Evolutionary conservation across 2,113 vertebrate genomes (phyloP).

Genomic region (Argyrosomus japonicus): DNA sequence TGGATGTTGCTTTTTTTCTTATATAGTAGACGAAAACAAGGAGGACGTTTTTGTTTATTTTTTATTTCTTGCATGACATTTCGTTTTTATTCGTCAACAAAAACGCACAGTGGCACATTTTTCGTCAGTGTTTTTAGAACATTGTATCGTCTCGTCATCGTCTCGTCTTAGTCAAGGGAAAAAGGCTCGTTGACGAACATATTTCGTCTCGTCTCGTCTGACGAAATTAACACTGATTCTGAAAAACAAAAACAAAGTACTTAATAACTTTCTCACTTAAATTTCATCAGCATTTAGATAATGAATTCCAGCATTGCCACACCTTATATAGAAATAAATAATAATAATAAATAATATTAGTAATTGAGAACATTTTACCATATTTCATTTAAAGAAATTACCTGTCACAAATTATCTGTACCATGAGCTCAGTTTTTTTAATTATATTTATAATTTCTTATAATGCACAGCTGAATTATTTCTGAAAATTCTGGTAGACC

Average conservation of each 20-base stretch:
- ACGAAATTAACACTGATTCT: too few species aligned
- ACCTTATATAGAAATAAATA: background rate
- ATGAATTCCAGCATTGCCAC: background rate
- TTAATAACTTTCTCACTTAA: background rate
- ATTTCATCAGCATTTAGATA: background rate
- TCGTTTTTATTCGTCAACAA: too few species aligned
- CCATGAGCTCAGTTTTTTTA: background rate
- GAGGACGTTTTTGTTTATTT: too few species aligned
- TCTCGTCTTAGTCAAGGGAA: too few species aligned
- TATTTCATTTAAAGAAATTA: background rate
- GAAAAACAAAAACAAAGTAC: background rate
- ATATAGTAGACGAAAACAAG: too few species aligned
- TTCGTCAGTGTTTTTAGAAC: too few species aligned
- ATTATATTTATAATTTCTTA: background rate
- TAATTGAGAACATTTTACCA: background rate
- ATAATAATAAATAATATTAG: background rate
- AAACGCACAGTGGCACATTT: too few species aligned
- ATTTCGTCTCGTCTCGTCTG: too few species aligned
- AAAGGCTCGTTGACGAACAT: too few species aligned
- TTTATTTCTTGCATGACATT: too few species aligned
- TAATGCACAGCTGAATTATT: slow-evolving; percentile 1
- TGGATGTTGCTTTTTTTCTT: too few species aligned
- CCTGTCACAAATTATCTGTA: slow-evolving; percentile 29
- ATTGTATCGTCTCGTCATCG: too few species aligned
- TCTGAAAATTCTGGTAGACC: background rate